Conservation (phyloP, 2,797 vertebrate genomes). For the Danio tinwini region DNA sequence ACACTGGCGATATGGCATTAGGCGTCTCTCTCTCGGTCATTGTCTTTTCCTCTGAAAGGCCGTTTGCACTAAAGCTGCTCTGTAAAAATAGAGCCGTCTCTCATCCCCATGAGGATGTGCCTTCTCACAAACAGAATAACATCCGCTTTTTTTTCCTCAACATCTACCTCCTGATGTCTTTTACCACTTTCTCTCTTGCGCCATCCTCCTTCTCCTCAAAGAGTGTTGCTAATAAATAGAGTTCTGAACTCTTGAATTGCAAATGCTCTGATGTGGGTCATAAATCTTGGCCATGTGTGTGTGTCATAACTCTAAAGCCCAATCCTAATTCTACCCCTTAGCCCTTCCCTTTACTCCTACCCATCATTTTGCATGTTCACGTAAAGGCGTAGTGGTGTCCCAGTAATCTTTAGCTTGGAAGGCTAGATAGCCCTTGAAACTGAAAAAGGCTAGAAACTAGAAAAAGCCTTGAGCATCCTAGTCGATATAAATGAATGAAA, state of each 20-base stretch:
- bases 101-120: conserved; percentile 31
- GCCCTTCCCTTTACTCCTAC: too few species aligned
- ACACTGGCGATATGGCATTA: conserved; percentile 29
- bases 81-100: conserved; percentile 46
- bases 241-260: conserved; percentile 59
- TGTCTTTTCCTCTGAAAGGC: conserved; percentile 34
- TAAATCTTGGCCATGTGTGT: conserved; percentile 55
- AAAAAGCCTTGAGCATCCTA: too few species aligned
- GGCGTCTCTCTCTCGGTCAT: conserved; percentile 24
- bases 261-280: conserved; percentile 58
- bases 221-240: conserved; percentile 55
- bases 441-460: too few species aligned
- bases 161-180: conserved; percentile 52
- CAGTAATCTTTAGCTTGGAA: too few species aligned
- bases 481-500: too few species aligned
- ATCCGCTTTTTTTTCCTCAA: conserved; percentile 34
- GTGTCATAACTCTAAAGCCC: conserved; percentile 48
- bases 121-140: conserved; percentile 45
- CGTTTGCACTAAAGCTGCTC: conserved; percentile 34
- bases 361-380: too few species aligned
- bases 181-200: conserved; percentile 7
- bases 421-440: too few species aligned
- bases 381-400: too few species aligned
- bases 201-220: conserved; percentile 25
- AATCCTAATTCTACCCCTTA: too few species aligned